Evolutionary conservation across 2,797 vertebrate genomes (phyloP).

Genomic region (Nothura maculosa): DNA sequence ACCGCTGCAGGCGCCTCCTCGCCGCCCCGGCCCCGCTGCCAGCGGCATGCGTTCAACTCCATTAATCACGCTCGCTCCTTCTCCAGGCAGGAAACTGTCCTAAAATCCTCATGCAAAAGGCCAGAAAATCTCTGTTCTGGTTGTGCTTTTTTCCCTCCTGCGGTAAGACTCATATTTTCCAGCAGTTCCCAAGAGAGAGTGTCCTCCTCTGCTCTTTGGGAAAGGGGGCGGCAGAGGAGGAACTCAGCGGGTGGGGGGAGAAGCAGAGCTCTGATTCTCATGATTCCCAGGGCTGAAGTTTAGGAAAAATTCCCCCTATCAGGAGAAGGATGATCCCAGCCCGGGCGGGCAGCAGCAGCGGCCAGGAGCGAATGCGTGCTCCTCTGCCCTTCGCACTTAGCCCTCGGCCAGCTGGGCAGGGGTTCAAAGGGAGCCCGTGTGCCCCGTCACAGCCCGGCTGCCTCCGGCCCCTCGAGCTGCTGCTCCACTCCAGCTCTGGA

Average conservation of each 20-base stretch:
- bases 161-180: conserved; percentile 42
- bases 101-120: conserved; percentile 3
- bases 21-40: background rate
- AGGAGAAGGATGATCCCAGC: conserved; percentile 48
- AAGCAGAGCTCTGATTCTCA: conserved; percentile 15
- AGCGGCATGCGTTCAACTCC: conserved; percentile 13
- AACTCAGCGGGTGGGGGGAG: background rate
- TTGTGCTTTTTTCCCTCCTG: background rate
- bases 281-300: conserved; percentile 15
- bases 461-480: conserved; percentile 21
- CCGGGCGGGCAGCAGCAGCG: background rate
- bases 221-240: background rate
- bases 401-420: conserved; percentile 25
- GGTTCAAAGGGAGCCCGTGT: conserved; percentile 42
- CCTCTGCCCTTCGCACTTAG: background rate
- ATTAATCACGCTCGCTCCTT: conserved; percentile 44
- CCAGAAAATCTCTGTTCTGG: conserved; percentile 10
- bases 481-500: background rate
- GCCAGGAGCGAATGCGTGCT: conserved; percentile 29
- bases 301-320: conserved; percentile 25
- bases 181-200: background rate
- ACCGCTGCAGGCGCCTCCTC: background rate
- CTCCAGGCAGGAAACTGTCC: conserved; percentile 62
- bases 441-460: conserved; percentile 47
- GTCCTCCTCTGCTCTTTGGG: background rate